Evolutionary conservation across 2,113 vertebrate species (phyloP), one percentile per base, ranked within the genome.

Genomic region (Tricholaema leucomelas): DNA sequence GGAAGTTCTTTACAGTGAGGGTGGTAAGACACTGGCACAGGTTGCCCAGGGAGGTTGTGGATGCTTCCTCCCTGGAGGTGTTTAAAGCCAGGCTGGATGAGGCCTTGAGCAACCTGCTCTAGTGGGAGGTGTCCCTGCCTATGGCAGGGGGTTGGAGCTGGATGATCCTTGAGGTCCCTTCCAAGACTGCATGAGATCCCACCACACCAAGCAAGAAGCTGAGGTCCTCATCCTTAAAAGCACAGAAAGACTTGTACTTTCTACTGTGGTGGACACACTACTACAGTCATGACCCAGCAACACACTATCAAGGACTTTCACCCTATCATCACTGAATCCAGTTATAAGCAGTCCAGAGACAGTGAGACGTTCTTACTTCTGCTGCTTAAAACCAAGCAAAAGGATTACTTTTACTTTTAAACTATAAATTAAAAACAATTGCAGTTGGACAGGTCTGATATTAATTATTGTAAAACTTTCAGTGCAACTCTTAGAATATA

Each of bases 381-480:
- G 67, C 44, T 94, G 17, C 91, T 95, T 96, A 87, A 96, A 94
- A 88, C 27, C 54, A 93, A 93, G 40, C 38, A 81, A 52, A 82
- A 93, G 75, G 8, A 27, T 42, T 91, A 71, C 19, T 52, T 48
- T 33, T 46, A 66, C 50, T 79, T 18, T 91, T 31, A 75, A 64
- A 21, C 36, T 56, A 52, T 76, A 91, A 93, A 82, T 77, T 58
- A 63, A 36, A 77, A 87, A 17, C 50, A 15, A 63, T 36, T 64
- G 42, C 59, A 48, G 52, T 24, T 92, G 60, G 46, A 79, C 40
- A 55, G 35, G 77, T 81, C 70, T 96, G 77, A 95, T 97, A 95
- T 88, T 94, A 92, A 94, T 96, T 90, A 87, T 72, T 90, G 66
- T 64, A 94, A 94, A 96, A 81, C 54, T 86, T 91, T 85, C 64